phyloP scores from a whole-genome alignment of 2,113 vertebrate species.

The Toxotes jaculatrix region DNA sequence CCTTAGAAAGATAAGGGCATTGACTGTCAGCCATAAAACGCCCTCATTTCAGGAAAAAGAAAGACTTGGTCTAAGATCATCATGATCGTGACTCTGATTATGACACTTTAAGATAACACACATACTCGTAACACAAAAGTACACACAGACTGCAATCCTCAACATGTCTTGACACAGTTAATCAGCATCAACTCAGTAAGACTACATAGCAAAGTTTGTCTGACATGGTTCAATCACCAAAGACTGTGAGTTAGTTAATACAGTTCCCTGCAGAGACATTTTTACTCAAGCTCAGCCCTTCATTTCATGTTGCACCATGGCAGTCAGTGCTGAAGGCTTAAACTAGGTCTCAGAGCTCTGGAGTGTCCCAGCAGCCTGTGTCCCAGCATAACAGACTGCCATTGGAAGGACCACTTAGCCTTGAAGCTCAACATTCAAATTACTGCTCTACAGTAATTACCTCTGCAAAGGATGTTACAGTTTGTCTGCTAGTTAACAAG shows the following conservation, averaged over 20 bases:
- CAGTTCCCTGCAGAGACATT: constrained; percentile 5
- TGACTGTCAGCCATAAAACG: background rate
- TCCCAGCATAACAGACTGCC: constrained; percentile 5
- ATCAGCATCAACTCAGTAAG: no score
- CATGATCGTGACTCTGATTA: background rate
- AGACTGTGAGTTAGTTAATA: background rate
- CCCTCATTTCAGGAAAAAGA: background rate
- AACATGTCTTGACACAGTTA: no score
- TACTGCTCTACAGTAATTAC: constrained; percentile 15
- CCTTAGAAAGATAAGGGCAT: background rate
- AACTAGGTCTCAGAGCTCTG: constrained; percentile 34
- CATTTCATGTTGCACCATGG: background rate
- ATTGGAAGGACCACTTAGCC: constrained; percentile 9
- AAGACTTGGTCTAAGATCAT: constrained; percentile 17
- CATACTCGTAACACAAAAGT: no score
- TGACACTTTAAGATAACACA: background rate
- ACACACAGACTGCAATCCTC: background rate
- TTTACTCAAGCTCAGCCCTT: background rate
- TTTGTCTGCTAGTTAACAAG: background rate
- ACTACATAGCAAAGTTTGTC: background rate
- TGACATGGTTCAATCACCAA: background rate
- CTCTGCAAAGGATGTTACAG: background rate
- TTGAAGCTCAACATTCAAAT: background rate
- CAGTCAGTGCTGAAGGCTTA: constrained; percentile 17
- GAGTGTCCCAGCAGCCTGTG: constrained; percentile 27